Evolutionary conservation across 2,888 invertebrate genomes (phyloP), one percentile per base, ranked within the genome.

Genomic region (Eupithecia exiguata): DNA sequence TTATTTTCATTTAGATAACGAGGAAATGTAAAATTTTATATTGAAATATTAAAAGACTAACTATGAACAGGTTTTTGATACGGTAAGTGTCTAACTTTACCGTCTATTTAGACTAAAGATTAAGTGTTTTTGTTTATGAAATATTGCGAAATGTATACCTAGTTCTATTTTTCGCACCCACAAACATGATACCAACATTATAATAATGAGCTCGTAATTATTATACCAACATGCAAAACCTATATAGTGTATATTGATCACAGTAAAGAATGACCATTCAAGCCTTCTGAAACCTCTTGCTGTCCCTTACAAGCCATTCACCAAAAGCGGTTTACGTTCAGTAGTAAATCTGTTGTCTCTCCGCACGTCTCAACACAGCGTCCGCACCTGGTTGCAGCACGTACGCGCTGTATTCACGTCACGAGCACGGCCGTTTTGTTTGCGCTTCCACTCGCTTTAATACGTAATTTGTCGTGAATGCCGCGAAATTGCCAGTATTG

Each of bases 381-480:
- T 78, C 84, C 83, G 81, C 84, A 80, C 81, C 81, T 81, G 84
- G 79, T 79, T 78, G 75, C 79, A 84, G 74, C 87, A 86, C 86
- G 88, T 85, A 85, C 83, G 77, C 79, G 84, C 84, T 86, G 89
- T 86, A 94, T 94, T 94, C 94, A 91, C 89, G 94, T 94, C 94
- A 94, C 92, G 93, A 91, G 89, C 94, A 93, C 87, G 84, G 87
- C 85, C 90, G 92, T 92, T 93, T 92, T 93, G 93, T 93, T 93
- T 93, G 90, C 89, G 90, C 87, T 91, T 92, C 92, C 91, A 91
- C 92, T 91, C 92, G 93, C 92, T 93, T 93, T 93, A 92, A 93
- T 92, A 89, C 92, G 88, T 93, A 93, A 93, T 93, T 93, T 93
- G 93, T 93, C 91, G 90, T 92, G 92, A 93, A 94, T 93, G 87